Conservation (phyloP, 2,888 invertebrate species). For the Drosophila antonietae region DNA sequence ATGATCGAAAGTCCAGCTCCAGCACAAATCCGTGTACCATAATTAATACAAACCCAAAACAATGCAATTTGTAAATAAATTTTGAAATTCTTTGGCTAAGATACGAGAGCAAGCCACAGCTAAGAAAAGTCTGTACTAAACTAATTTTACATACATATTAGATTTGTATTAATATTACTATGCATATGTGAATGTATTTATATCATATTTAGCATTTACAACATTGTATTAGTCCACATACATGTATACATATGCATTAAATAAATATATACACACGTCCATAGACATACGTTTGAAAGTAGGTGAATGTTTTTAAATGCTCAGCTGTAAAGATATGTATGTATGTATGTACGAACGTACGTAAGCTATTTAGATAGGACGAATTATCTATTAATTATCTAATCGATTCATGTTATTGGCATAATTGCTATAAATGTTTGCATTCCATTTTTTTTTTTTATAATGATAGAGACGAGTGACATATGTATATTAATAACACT, state of each 20-base stretch:
- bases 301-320: slow-evolving; percentile 11
- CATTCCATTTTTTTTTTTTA: neutral
- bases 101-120: neutral
- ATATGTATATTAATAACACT: neutral
- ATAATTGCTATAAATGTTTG: slow-evolving; percentile 10
- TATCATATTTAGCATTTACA: slow-evolving; percentile 8
- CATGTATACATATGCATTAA: neutral
- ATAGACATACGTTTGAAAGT: slow-evolving; percentile 2
- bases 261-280: neutral
- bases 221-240: neutral
- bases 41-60: neutral
- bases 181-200: neutral
- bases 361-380: slow-evolving; percentile 9
- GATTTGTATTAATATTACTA: slow-evolving; percentile 1
- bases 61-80: neutral
- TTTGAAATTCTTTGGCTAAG: neutral
- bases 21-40: neutral
- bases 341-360: neutral
- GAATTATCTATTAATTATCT: slow-evolving; percentile 13
- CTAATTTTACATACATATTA: neutral
- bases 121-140: neutral
- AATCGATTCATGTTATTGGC: slow-evolving; percentile 10
- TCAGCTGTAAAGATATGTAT: slow-evolving; percentile 7
- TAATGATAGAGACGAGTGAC: neutral
- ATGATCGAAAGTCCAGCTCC: slow-evolving; percentile 2